A percentile compares a stretch with the other conserved stretches of the same genome.
Conservation (phyloP, 2,113 vertebrate species). For the Prochilodus magdalenae region DNA sequence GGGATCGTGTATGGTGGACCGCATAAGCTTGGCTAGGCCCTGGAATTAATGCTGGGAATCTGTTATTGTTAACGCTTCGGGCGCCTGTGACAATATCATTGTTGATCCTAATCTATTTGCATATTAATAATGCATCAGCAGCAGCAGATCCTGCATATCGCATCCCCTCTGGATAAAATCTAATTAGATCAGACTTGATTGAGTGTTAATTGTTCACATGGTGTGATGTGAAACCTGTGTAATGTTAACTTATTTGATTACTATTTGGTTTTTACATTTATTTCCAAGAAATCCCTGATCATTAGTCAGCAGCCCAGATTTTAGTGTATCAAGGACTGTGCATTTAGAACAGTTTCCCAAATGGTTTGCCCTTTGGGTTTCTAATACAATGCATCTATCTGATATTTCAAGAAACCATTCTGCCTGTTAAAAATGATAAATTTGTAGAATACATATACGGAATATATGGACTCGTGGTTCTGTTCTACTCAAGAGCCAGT, state of each 20-base stretch:
- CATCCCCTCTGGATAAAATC: slow-evolving; percentile 8
- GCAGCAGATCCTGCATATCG: background rate
- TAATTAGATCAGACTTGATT: background rate
- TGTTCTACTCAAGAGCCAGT: background rate
- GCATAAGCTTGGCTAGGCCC: background rate
- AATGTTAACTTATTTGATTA: background rate
- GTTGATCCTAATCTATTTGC: background rate
- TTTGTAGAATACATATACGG: background rate
- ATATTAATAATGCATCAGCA: slow-evolving; percentile 11
- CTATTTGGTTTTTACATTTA: background rate
- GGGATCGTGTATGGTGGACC: background rate
- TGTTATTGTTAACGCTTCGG: slow-evolving; percentile 1
- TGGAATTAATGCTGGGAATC: background rate
- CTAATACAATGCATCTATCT: background rate
- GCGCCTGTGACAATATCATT: background rate
- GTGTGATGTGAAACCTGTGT: background rate
- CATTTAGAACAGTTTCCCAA: background rate
- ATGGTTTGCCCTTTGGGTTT: background rate
- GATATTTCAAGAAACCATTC: background rate
- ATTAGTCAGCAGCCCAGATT: background rate
- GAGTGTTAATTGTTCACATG: slow-evolving; percentile 4
- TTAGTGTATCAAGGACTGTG: background rate
- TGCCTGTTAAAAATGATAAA: background rate
- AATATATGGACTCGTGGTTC: background rate
- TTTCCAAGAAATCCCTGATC: background rate